A percentile compares a stretch with the other conserved stretches of the same genome.
These are phyloP conservation scores for Salvelinus namaycush DNA, from an alignment of 2,113 vertebrate species.

Conservation along the genomic window DNA sequence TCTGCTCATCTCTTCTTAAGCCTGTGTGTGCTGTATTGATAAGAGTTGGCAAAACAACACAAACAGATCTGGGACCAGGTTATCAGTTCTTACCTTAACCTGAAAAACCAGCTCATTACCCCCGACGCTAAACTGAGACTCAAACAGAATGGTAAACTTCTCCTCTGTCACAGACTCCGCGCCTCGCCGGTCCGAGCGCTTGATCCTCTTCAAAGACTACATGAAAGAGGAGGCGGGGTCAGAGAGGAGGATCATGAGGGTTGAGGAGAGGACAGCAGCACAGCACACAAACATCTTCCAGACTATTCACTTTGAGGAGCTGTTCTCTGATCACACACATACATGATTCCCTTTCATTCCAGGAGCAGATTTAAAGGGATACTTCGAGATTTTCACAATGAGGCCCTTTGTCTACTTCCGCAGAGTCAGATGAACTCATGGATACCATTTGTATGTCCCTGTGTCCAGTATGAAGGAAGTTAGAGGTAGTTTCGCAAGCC, in stretches of 20 bases:
- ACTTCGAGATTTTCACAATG: no score
- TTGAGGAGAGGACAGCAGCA: neutral
- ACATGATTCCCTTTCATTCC: conserved; percentile 7
- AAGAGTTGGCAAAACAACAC: no score
- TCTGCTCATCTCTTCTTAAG: no score
- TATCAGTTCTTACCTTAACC: conserved; percentile 83
- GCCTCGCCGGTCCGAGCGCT: conserved; percentile 90
- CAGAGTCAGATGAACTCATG: no score
- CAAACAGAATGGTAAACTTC: conserved; percentile 97
- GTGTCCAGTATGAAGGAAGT: no score
- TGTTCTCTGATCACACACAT: neutral
- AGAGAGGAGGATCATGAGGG: neutral
- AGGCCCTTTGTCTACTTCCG: no score
- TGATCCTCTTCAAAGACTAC: conserved; percentile 95
- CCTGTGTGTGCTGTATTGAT: no score
- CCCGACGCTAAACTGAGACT: conserved; percentile 95
- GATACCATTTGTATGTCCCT: no score
- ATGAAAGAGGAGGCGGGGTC: neutral
- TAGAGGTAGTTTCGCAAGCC: no score
- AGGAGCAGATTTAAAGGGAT: neutral
- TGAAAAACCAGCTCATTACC: conserved; percentile 96
- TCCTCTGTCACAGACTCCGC: conserved; percentile 96
- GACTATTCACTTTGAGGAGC: neutral
- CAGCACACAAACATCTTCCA: neutral
- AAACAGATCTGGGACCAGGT: no score